Evolutionary conservation across 2,797 vertebrate species (phyloP), one percentile per base, ranked within the genome.

Genomic region (Siniperca obscura): DNA sequence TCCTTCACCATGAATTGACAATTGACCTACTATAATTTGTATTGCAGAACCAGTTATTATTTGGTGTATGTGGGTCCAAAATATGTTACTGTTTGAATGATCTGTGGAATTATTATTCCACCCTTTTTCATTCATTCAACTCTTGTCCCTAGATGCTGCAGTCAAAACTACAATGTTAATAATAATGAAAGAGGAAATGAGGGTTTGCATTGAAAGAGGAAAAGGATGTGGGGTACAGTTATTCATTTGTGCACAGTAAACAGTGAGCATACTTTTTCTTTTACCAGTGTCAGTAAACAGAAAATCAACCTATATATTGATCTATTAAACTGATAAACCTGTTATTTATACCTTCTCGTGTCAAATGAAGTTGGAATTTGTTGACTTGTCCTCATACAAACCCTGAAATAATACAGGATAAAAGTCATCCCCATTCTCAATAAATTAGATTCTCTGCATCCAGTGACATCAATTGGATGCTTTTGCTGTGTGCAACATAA

Each of bases 401-500:
- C 13, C 40, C 5, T 30, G 52, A 74, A 74, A 84, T 34, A 65
- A 78, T 27, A 68, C 17, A 60, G n/a, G 11, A 46, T 76, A 34
- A 67, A 87, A 80, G 5, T 50, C 36, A 53, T 36, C 44, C 17
- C 21, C 16, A 17, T 62, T 27, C 50, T 69, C 48, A 55, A 55
- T 38, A 7, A 11, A 85, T 86, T 80, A 11, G 21, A 85, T 87
- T 82, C 72, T 87, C 74, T 82, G 53, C 81, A 90, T 90, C 87
- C 77, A 56, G 8, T 71, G 80, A 19, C 66, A 84, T 87, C 86
- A 85, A 71, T 25, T 62, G 82, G 82, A 89, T 83, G 84, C 78
- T 92, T 93, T 48, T 71, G 83, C 70, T 30, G 59, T 78, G 80
- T 75, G 80, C 80, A 85, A 80, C 70, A 81, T 85, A 85, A 90